Evolutionary conservation across 23 tunicate species (phyloP).

Genomic region (Halocynthia aurantium): DNA sequence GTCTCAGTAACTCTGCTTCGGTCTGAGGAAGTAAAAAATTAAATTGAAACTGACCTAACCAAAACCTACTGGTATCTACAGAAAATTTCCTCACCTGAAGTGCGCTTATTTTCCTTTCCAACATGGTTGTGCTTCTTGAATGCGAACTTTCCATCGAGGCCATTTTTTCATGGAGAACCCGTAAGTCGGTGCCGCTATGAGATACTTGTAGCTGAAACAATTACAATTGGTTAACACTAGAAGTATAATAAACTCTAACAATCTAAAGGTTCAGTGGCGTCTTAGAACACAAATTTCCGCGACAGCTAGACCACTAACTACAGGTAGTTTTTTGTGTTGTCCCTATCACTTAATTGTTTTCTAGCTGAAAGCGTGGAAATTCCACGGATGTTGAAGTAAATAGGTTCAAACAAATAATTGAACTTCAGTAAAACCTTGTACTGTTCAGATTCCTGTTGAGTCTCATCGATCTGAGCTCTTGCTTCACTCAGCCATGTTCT

Average conservation of each 20-base stretch:
- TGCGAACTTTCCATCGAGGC: constrained; percentile 16
- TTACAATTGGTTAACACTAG: background rate
- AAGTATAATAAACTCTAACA: background rate
- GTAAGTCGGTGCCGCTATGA: constrained; percentile 27
- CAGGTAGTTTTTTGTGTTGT: too few species aligned
- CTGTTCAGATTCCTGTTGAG: constrained; percentile 53
- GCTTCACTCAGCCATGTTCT: constrained; percentile 35
- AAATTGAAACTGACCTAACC: background rate
- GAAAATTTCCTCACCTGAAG: constrained; percentile 24
- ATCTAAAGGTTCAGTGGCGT: background rate
- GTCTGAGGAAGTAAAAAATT: constrained; percentile 4
- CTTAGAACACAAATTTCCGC: background rate
- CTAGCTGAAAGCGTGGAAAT: too few species aligned
- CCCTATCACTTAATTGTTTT: too few species aligned
- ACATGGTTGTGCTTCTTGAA: constrained; percentile 9
- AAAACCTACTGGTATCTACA: background rate
- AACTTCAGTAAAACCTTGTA: constrained; percentile 21
- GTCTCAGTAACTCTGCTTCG: constrained; percentile 10
- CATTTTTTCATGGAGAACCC: constrained; percentile 47
- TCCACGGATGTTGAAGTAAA: too few species aligned
- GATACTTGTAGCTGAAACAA: constrained; percentile 50
- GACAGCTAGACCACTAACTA: too few species aligned
- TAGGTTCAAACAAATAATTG: too few species aligned
- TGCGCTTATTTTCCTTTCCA: constrained; percentile 42
- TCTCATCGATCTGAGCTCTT: constrained; percentile 30